These are phyloP conservation scores for Rhopalosiphum maidis DNA, from an alignment of 1,140 invertebrate species.

Conservation along the genomic window DNA sequence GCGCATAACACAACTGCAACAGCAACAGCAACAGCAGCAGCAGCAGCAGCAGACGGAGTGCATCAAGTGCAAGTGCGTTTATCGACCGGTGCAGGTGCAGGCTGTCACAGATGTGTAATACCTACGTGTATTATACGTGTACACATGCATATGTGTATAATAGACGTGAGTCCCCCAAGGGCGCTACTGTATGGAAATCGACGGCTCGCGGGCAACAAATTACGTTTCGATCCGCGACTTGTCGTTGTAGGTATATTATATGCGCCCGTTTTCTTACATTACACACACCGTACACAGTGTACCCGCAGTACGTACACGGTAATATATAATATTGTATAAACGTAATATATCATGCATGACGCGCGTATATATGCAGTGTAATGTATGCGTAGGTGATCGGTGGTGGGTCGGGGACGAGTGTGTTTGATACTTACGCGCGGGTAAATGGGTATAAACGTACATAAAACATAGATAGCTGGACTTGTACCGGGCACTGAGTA, in stretches of 20 bases:
- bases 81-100: neutral
- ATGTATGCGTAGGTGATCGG: neutral
- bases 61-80: conserved; percentile 7
- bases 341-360: neutral
- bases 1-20: neutral
- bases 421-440: neutral
- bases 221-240: neutral
- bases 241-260: neutral
- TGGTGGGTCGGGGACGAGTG: too few relatives aligned
- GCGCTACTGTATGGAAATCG: conserved; percentile 6
- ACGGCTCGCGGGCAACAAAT: conserved; percentile 1
- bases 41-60: neutral
- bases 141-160: neutral
- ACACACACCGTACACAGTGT: neutral
- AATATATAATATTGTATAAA: neutral
- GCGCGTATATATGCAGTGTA: neutral
- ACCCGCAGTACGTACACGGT: neutral
- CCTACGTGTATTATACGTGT: neutral
- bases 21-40: too few relatives aligned
- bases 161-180: neutral
- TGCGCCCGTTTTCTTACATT: neutral
- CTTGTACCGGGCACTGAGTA: too few relatives aligned
- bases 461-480: neutral
- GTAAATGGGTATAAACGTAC: neutral
- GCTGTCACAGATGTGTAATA: neutral